These are phyloP conservation scores for Centropus bengalensis DNA, from an alignment of 2,113 vertebrate genomes.

Conservation along the genomic window DNA sequence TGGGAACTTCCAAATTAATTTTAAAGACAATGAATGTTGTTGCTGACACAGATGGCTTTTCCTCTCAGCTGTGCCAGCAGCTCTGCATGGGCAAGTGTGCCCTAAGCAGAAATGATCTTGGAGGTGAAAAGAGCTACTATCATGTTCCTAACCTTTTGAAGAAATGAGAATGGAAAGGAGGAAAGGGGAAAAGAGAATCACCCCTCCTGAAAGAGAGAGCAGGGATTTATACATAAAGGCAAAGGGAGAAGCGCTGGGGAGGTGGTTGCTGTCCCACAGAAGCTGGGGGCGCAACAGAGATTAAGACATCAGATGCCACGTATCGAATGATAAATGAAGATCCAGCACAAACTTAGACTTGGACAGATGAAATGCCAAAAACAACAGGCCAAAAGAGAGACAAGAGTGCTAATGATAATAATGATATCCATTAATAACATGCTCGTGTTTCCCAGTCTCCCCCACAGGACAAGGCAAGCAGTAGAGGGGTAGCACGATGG, in stretches of 20 bases:
- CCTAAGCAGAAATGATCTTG: accelerated
- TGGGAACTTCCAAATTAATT: neutral
- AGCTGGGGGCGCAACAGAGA: neutral
- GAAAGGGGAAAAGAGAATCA: neutral
- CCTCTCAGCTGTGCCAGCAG: neutral
- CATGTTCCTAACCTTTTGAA: neutral
- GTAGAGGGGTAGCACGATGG: neutral
- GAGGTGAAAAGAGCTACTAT: neutral
- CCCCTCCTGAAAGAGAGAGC: neutral
- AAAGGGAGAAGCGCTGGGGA: neutral
- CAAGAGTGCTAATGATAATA: neutral
- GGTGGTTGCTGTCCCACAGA: neutral
- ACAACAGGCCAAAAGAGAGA: neutral
- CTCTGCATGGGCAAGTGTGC: neutral
- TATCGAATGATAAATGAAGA: neutral
- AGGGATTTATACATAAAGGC: neutral
- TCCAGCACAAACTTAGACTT: neutral
- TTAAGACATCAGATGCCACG: neutral
- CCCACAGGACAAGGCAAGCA: accelerated
- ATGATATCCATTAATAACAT: neutral
- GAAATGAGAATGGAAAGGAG: neutral
- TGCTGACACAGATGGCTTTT: neutral
- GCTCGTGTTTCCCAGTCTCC: neutral
- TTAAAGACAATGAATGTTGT: neutral
- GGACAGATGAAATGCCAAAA: neutral